Conservation (phyloP, 92 coral and sea anemone species). For the Umimayanthus kanabou region DNA sequence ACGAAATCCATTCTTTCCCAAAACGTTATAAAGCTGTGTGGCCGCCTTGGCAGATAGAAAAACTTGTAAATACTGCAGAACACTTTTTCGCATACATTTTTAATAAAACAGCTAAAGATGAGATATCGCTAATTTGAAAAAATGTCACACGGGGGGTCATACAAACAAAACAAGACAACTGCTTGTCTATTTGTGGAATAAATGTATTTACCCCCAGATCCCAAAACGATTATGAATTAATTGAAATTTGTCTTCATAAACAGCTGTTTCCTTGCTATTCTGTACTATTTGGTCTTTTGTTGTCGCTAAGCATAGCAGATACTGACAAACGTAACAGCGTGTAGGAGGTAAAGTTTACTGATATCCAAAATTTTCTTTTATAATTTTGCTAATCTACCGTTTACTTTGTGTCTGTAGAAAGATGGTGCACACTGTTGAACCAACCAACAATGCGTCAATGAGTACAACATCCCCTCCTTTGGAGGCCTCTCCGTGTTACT, state of each 20-base stretch:
- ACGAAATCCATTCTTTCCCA: no score
- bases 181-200: not conserved
- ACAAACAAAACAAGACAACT: not conserved
- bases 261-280: not conserved
- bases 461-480: not conserved
- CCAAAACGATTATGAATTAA: slow-evolving; percentile 9
- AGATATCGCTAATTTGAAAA: not conserved
- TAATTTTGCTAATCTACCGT: not conserved
- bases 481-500: slow-evolving; percentile 26
- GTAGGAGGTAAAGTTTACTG: no score
- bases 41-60: no score
- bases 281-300: not conserved
- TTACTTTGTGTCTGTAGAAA: slow-evolving; percentile 1
- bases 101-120: not conserved
- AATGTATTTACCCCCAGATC: not conserved
- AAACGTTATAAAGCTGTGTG: no score
- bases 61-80: not conserved
- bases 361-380: not conserved
- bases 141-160: not conserved
- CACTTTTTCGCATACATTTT: not conserved
- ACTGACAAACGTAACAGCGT: not conserved
- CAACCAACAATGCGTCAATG: not conserved
- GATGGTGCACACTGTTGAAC: not conserved
- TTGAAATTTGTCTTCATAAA: not conserved
- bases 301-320: not conserved